A percentile compares a stretch with the other conserved stretches of the same genome.
Evolutionary conservation across 2,888 invertebrate species (phyloP).

Genomic region (Halictus ligatus): DNA sequence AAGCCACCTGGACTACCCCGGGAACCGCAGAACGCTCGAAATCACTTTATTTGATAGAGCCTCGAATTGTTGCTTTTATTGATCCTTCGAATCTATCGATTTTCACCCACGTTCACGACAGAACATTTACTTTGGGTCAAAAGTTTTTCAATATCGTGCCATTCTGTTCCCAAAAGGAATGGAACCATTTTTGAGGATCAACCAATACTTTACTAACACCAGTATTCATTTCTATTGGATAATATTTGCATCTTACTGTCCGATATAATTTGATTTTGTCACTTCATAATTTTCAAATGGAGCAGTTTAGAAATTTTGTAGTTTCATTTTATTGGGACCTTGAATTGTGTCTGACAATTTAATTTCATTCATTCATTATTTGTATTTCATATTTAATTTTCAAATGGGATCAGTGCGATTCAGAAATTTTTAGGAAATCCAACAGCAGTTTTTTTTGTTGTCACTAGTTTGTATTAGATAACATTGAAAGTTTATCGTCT

Average conservation of each 20-base stretch:
- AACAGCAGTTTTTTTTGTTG: no score
- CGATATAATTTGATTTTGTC: background rate
- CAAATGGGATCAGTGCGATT: background rate
- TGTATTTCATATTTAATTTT: no score
- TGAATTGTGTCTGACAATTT: no score
- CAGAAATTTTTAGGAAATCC: background rate
- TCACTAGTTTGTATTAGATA: no score
- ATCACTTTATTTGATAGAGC: slow-evolving; percentile 39
- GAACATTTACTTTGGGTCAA: background rate
- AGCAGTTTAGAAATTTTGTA: no score
- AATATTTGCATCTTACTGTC: background rate
- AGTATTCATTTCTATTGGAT: background rate
- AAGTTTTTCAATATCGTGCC: background rate
- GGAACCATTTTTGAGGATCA: background rate
- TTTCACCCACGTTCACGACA: background rate
- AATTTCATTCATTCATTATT: background rate
- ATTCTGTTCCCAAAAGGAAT: background rate
- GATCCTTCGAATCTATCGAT: slow-evolving; percentile 13
- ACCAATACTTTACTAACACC: background rate
- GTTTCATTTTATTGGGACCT: background rate
- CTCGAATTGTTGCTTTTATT: slow-evolving; percentile 27
- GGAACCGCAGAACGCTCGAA: slow-evolving; percentile 34
- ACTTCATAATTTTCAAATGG: no score
- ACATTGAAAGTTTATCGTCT: no score
- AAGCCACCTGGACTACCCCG: slow-evolving; percentile 74